Conservation (phyloP, 2,888 invertebrate species). For the Drosophila hamatofila region DNA sequence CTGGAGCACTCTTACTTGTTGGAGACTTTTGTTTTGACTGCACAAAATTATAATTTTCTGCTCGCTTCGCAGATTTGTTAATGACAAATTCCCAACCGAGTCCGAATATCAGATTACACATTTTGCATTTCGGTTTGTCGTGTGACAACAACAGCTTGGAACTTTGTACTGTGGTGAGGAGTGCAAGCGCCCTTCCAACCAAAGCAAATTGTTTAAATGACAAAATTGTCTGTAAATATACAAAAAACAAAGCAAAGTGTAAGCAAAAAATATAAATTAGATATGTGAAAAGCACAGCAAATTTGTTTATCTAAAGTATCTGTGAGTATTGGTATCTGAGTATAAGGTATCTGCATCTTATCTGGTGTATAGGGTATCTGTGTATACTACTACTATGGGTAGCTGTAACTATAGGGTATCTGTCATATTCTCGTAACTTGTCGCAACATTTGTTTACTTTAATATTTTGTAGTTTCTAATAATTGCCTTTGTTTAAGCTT, state of each 20-base stretch:
- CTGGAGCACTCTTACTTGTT: not conserved
- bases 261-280: not conserved
- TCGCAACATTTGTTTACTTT: conserved; percentile 24
- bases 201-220: conserved; percentile 2
- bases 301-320: not conserved
- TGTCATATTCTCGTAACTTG: too few relatives aligned
- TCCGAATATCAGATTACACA: conserved; percentile 32
- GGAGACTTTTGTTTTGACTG: conserved; percentile 21
- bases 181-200: too few relatives aligned
- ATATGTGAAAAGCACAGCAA: not conserved
- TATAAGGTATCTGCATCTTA: not conserved
- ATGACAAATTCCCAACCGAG: conserved; percentile 2
- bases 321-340: not conserved
- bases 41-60: conserved; percentile 20
- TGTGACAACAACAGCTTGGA: conserved; percentile 14
- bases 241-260: not conserved
- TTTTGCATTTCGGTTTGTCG: conserved; percentile 27
- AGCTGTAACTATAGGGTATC: not conserved
- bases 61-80: conserved; percentile 8
- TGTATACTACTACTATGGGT: too few relatives aligned
- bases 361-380: too few relatives aligned
- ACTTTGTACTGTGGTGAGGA: conserved; percentile 27
- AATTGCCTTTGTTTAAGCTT: not conserved
- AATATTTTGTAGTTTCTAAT: not conserved
- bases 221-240: not conserved